Percentiles rank a stretch among this genome's conserved stretches.
Conservation (phyloP, 2,113 vertebrate species). For the Malaclemys terrapin region DNA sequence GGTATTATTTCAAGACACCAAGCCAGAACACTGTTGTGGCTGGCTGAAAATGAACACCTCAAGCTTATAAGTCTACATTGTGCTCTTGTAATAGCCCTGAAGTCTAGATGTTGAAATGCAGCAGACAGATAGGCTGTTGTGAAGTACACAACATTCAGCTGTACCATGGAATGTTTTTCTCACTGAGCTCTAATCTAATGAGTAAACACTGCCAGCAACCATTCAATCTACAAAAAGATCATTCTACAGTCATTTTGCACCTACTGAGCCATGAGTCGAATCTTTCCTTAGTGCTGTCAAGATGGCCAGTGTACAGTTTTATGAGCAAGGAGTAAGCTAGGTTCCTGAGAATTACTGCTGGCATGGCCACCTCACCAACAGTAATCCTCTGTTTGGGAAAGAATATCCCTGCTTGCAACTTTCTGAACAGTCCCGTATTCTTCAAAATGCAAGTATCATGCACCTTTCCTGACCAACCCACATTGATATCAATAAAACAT, state of each 20-base stretch:
- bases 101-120: background rate
- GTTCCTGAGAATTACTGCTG: background rate
- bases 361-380: background rate
- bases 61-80: background rate
- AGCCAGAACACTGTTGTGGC: background rate
- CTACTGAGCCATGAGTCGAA: background rate
- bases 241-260: background rate
- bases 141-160: background rate
- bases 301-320: background rate
- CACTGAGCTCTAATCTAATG: background rate
- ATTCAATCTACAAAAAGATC: background rate
- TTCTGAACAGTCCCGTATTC: background rate
- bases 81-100: background rate
- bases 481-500: background rate
- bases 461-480: background rate
- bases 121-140: background rate
- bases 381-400: background rate
- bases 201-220: background rate
- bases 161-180: background rate
- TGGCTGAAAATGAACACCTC: background rate
- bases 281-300: background rate
- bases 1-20: background rate
- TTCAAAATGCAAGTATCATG: background rate
- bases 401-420: background rate
- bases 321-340: background rate